Evolutionary conservation across 2,113 vertebrate genomes (phyloP), one percentile per base, ranked within the genome.

Genomic region (Aix galericulata): DNA sequence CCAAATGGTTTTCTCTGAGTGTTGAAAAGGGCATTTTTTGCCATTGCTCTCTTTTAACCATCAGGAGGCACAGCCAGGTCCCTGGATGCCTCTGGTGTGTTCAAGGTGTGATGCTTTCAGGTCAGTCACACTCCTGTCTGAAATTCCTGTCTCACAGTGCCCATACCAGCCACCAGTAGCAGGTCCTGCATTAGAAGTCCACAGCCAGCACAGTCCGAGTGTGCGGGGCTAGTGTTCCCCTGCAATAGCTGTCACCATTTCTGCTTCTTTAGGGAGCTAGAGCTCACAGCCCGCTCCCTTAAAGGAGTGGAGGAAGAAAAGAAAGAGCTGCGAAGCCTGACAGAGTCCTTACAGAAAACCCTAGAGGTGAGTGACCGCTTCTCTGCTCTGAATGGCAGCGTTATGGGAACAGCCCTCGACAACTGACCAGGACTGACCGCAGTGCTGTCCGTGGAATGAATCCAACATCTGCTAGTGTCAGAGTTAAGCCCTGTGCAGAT

Each of bases 221-320:
- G 0, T 0, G 23, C 52, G 42, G 42, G 60, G 32, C 10, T 52
- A 1, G 8, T 7, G 13, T 56, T 81, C 63, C 50, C 38, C 40
- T 80, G 40, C 78, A 73, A 86, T 6, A 93, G 32, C 73, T 88
- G 6, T 82, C 42, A 31, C 60, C 18, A 29, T 93, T 87, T 84
- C 40, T 96, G 67, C 93, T 78, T 91, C 74, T 55, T 59, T 96
- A 99, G 99, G 95, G 99, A 99, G 92, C 98, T 99, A 84, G 99
- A 99, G 73, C 98, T 98, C 48, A 99, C 99, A 7, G 96, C 98
- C 83, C 97, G 96, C 92, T 99, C 98, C 34, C 98, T 99, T 93
- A 99, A 98, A 82, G 98, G 98, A 11, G 99, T 99, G 17, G 99
- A 99, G 90, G 98, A 96, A 63, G 99, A 99, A 95, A 99, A 99